phyloP scores from a whole-genome alignment of 2,888 invertebrate species.

The Latrodectus elegans region DNA sequence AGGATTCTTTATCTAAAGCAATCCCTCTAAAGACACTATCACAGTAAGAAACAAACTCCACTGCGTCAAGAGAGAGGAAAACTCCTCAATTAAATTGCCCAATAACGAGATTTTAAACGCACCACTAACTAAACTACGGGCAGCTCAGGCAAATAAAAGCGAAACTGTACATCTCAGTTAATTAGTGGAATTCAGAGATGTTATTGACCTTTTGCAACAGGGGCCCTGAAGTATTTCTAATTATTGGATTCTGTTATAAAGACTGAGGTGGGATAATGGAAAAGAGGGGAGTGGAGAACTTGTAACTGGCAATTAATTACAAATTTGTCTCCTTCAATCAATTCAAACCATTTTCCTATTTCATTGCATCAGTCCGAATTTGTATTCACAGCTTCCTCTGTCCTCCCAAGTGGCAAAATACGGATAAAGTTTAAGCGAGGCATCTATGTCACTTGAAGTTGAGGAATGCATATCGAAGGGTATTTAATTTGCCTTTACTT shows the following conservation, averaged over 20 bases:
- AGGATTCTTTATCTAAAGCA: background rate
- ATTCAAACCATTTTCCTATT: background rate
- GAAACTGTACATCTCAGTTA: conserved; percentile 37
- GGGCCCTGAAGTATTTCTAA: conserved; percentile 32
- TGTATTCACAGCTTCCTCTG: conserved; percentile 13
- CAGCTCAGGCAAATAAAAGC: conserved; percentile 25
- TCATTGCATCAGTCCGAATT: conserved; percentile 6
- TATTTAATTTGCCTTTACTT: too few species aligned
- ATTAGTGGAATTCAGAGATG: conserved; percentile 24
- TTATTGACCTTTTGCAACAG: conserved; percentile 31
- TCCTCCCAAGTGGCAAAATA: background rate
- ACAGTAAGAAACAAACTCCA: background rate
- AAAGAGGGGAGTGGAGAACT: conserved; percentile 7
- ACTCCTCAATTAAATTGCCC: conserved; percentile 45
- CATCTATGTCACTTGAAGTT: too few species aligned
- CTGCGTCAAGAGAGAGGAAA: background rate
- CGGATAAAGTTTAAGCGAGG: too few species aligned
- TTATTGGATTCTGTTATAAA: conserved; percentile 50
- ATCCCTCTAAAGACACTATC: background rate
- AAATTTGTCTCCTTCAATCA: conserved; percentile 42
- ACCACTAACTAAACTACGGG: conserved; percentile 16
- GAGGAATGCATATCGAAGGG: too few species aligned
- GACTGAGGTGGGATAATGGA: conserved; percentile 32
- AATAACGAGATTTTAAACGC: conserved; percentile 57
- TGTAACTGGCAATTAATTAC: conserved; percentile 39